Conservation (phyloP, 2,797 vertebrate genomes). For the Chiroxiphia lanceolata region DNA sequence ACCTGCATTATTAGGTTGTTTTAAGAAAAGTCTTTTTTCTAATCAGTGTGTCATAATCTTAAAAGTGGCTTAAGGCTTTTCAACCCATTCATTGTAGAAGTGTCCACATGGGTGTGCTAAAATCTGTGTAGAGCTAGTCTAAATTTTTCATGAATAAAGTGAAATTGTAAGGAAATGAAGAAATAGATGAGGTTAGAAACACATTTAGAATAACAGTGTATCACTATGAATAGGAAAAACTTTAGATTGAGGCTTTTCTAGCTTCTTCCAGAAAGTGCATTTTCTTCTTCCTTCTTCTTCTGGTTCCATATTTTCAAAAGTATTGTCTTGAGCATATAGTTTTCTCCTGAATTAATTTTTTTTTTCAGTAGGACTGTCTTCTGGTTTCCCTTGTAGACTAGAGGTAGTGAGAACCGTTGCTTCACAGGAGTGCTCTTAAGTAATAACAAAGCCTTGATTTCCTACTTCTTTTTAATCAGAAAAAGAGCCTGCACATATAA, state of each 20-base stretch:
- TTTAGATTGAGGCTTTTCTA: background rate
- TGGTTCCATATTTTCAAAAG: background rate
- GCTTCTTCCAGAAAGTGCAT: background rate
- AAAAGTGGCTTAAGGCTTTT: background rate
- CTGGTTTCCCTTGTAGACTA: background rate
- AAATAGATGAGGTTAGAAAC: background rate
- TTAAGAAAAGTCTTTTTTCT: background rate
- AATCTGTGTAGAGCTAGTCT: background rate
- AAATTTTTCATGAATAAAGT: background rate
- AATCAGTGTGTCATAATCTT: background rate
- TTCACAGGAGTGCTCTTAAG: background rate
- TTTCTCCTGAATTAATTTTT: background rate
- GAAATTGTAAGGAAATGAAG: background rate
- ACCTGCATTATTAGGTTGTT: background rate
- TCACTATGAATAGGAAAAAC: background rate
- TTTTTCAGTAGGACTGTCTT: background rate
- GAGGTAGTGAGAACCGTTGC: accelerated
- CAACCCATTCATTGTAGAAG: background rate
- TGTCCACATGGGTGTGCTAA: background rate
- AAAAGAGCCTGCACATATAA: background rate
- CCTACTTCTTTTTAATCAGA: background rate
- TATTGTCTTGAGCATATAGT: background rate
- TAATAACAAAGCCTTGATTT: background rate
- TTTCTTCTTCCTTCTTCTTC: background rate
- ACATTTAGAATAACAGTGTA: background rate